Evolutionary conservation across 2,888 invertebrate genomes (phyloP), one percentile per base, ranked within the genome.

Genomic region (Scrobipalpa atriplicella): DNA sequence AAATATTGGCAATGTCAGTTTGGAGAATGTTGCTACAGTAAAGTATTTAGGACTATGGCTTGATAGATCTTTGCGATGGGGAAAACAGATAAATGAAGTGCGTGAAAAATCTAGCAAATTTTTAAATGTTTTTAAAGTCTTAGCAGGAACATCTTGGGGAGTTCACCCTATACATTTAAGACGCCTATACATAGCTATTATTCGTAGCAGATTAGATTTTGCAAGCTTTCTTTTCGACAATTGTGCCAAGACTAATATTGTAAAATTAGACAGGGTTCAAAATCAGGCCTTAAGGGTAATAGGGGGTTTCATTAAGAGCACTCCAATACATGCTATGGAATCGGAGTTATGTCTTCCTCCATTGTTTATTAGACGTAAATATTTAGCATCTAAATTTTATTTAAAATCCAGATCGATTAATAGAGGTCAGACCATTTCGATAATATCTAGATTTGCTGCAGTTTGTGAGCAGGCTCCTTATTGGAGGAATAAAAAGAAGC

Each of bases 131-230:
- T n/a, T n/a, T n/a, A n/a, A n/a, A 8, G 39, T 39, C 7, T 39
- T 39, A 39, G 39, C 39, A 10, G 56, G 18, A 6, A 5, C 56
- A n/a, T 51, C 18, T 16, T 56, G 56, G 21, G 18, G 39, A 60
- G 36, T 38, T 60, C 60, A 38, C 36, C 38, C 36, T n/a, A 16
- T 58, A 51, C 8, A 62, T 66, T 60, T 77, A 0, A 62, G 74
- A 41, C 61, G 65, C 0, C 47, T 76, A 13, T 78, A 74, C 62
- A 67, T 76, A 8, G 54, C 73, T 6, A 39, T 71, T 13, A 69
- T 75, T 16, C 62, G 74, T 7, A 75, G 73, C 63, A 65, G 73
- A 61, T 10, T 75, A 0, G 74, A 76, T 52, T 76, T 73, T 62
- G 71, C 36, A 8, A 60, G 69, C 39, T 68, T 68, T 54, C 47